phyloP scores from a whole-genome alignment of 2,888 invertebrate genomes.

The Kuschelorhynchus macadamiae region DNA sequence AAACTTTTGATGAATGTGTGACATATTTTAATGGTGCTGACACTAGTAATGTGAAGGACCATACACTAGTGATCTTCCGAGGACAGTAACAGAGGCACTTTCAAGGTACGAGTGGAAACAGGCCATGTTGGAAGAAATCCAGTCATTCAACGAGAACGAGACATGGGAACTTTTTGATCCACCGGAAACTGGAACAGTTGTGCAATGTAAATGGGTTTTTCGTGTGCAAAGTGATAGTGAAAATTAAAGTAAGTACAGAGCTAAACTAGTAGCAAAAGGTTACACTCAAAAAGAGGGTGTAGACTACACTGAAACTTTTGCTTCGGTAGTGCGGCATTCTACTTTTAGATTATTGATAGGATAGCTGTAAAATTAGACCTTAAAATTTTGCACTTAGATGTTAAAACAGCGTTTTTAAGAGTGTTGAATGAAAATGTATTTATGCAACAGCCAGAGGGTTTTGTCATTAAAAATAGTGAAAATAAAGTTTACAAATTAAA shows the following conservation, averaged over 20 bases:
- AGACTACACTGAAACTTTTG: constrained; percentile 55
- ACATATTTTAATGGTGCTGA: constrained; percentile 47
- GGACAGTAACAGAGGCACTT: constrained; percentile 53
- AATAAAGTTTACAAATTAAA: constrained; percentile 45
- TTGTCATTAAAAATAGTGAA: constrained; percentile 18
- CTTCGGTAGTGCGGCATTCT: constrained; percentile 50
- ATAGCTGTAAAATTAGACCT: constrained; percentile 49
- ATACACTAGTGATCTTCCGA: constrained; percentile 38
- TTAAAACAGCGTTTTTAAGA: constrained; percentile 58
- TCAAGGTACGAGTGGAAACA: constrained; percentile 54
- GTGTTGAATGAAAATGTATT: constrained; percentile 53
- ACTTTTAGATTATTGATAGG: constrained; percentile 51
- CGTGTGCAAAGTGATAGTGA: constrained; percentile 48
- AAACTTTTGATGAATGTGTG: constrained; percentile 42
- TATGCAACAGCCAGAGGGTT: constrained; percentile 52
- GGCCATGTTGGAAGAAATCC: constrained; percentile 56
- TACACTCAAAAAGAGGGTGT: constrained; percentile 53
- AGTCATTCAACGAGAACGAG: constrained; percentile 56
- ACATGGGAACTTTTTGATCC: constrained; percentile 56
- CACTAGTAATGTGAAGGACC: no score
- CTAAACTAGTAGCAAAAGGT: constrained; percentile 55
- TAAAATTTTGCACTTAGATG: constrained; percentile 50
- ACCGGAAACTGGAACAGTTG: constrained; percentile 45
- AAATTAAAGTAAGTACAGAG: constrained; percentile 51
- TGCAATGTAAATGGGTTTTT: constrained; percentile 57